Evolutionary conservation across 1,140 invertebrate species (phyloP).

Genomic region (Pachypsylla venusta): DNA sequence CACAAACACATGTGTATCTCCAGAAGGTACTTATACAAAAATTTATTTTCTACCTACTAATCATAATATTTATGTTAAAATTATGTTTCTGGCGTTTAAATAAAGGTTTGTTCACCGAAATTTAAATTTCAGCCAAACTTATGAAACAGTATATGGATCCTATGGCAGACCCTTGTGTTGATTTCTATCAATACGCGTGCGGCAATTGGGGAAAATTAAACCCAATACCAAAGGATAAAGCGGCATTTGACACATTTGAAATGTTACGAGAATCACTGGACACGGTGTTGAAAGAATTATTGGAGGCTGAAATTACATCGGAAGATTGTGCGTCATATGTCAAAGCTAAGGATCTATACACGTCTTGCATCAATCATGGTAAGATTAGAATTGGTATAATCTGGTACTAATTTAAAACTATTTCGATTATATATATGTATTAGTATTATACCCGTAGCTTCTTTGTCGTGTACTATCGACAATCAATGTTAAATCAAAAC

Average conservation of each 20-base stretch:
- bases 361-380: conserved; percentile 71
- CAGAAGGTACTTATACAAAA: too few species aligned
- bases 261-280: conserved; percentile 62
- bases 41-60: too few species aligned
- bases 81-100: too few species aligned
- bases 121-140: conserved; percentile 25
- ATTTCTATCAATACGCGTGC: conserved; percentile 84
- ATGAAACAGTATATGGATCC: conserved; percentile 66
- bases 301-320: conserved; percentile 35
- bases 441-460: too few species aligned
- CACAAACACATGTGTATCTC: too few species aligned
- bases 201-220: conserved; percentile 71
- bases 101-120: too few species aligned
- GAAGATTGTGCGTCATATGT: conserved; percentile 35
- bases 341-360: conserved; percentile 65
- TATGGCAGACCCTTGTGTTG: conserved; percentile 63
- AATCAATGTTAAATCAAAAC: too few species aligned
- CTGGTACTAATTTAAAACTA: too few species aligned
- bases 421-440: too few species aligned
- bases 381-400: too few species aligned
- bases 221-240: conserved; percentile 69
- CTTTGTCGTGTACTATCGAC: too few species aligned
- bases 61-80: too few species aligned
- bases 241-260: conserved; percentile 67
- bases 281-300: conserved; percentile 45